Conservation (phyloP, 2,888 invertebrate species). For the Miltochrista miniata region DNA sequence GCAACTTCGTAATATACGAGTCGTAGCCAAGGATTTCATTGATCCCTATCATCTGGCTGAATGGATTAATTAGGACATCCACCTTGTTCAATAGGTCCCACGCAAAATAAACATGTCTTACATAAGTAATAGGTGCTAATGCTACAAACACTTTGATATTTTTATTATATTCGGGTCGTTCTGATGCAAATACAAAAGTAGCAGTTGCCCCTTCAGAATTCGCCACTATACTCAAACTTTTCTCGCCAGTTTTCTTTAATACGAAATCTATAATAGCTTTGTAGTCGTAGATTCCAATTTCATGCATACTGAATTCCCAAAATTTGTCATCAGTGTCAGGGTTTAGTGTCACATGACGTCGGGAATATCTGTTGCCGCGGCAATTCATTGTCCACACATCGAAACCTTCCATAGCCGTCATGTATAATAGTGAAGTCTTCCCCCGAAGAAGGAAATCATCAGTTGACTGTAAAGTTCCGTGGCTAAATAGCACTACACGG, state of each 20-base stretch:
- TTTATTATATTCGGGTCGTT: slow-evolving; percentile 79
- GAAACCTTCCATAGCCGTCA: slow-evolving; percentile 84
- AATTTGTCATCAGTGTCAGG: slow-evolving; percentile 70
- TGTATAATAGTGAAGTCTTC: slow-evolving; percentile 59
- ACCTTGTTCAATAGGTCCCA: slow-evolving; percentile 72
- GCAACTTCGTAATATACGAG: background rate
- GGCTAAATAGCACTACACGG: slow-evolving; percentile 63
- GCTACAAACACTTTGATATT: slow-evolving; percentile 81
- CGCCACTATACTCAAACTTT: slow-evolving; percentile 86
- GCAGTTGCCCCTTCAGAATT: slow-evolving; percentile 87
- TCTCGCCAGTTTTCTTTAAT: slow-evolving; percentile 72
- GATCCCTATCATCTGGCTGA: background rate
- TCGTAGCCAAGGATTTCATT: slow-evolving; percentile 18
- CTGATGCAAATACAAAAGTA: slow-evolving; percentile 83
- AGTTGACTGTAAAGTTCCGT: slow-evolving; percentile 62
- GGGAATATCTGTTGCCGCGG: slow-evolving; percentile 87
- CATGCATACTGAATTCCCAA: slow-evolving; percentile 91
- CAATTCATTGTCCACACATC: slow-evolving; percentile 93
- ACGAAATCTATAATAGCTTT: slow-evolving; percentile 91
- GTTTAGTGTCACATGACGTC: slow-evolving; percentile 71
- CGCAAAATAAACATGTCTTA: slow-evolving; percentile 64
- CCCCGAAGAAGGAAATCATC: slow-evolving; percentile 66
- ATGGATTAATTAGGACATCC: too few species aligned
- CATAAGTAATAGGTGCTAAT: slow-evolving; percentile 84
- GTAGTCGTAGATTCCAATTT: slow-evolving; percentile 90